Evolutionary conservation across 2,113 vertebrate genomes (phyloP), one percentile per base, ranked within the genome.

Genomic region (Uria aalge): DNA sequence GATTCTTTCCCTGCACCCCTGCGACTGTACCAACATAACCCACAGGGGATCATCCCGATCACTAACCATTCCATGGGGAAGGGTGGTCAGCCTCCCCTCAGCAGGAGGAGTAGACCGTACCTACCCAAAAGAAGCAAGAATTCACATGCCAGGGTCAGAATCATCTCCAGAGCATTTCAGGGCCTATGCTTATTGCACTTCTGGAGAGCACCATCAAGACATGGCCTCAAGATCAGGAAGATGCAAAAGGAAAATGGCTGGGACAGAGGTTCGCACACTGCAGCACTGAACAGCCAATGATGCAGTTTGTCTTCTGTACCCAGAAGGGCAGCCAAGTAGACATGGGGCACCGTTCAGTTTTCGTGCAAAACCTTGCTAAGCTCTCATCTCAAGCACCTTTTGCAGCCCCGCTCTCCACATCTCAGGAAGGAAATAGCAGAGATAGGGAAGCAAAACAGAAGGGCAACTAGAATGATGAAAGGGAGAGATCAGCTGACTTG

Each of bases 401-500:
- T 77, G 10, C n/a, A 68, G 48, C 52, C 45, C 34, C 19, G 32
- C 32, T 68, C 45, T 69, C 34, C 23, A 22, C 24, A n/a, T 29
- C 66, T 73, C 53, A 29, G 57, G 57, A 88, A 79, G 36, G 74
- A 88, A 85, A 73, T 2, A 27, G n/a, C 38, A 81, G 38, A 55
- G 66, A 72, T 2, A 59, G 40, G 30, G 23, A 85, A 92, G 66
- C 34, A 79, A 60, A 15, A 75, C 21, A 64, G 48, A 83, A 81
- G 11, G 45, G 10, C 57, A 68, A 27, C 67, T 56, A 23, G 5
- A 59, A 43, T 53, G 40, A 78, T 47, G 32, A 68, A 59, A 88
- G 13, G 22, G 29, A 90, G 62, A 75, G 23, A 82, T 78, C 88
- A 90, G 43, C 50, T 95, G 82, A 38, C 72, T 76, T 93, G 57